These are phyloP conservation scores for Amiota communis DNA, from an alignment of 2,888 invertebrate genomes.

Conservation along the genomic window DNA sequence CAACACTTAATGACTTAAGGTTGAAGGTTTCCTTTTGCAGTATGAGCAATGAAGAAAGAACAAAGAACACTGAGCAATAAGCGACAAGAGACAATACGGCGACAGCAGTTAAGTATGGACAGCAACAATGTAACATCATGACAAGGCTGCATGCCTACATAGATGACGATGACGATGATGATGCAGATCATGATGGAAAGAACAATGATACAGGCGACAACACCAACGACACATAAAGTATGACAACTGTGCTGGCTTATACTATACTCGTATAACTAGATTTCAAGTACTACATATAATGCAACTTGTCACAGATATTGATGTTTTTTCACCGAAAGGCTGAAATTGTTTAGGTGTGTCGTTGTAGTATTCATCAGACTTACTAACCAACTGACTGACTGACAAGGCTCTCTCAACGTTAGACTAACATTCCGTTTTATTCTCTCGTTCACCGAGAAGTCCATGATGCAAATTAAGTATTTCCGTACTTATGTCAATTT, in stretches of 20 bases:
- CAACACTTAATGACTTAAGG: conserved; percentile 52
- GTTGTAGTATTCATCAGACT: neutral
- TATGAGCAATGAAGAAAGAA: conserved; percentile 12
- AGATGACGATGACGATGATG: conserved; percentile 11
- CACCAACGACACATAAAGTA: too few relatives aligned
- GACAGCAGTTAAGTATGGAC: conserved; percentile 26
- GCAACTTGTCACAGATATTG: conserved; percentile 16
- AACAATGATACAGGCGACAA: neutral
- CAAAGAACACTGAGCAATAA: neutral
- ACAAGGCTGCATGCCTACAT: neutral
- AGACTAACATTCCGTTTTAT: neutral
- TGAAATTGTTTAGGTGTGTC: too few relatives aligned
- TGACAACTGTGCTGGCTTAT: conserved; percentile 20
- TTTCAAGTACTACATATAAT: conserved; percentile 19
- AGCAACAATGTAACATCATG: conserved; percentile 2
- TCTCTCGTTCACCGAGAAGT: neutral
- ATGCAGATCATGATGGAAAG: neutral
- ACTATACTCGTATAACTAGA: too few relatives aligned
- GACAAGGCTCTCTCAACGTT: neutral
- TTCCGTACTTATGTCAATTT: conserved; percentile 37
- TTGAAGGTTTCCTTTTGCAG: conserved; percentile 44
- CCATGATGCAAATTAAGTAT: conserved; percentile 30
- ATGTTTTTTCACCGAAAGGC: neutral
- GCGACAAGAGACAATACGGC: neutral
- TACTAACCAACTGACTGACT: neutral